Conservation (phyloP, 2,797 vertebrate species). For the Cuculus canorus region DNA sequence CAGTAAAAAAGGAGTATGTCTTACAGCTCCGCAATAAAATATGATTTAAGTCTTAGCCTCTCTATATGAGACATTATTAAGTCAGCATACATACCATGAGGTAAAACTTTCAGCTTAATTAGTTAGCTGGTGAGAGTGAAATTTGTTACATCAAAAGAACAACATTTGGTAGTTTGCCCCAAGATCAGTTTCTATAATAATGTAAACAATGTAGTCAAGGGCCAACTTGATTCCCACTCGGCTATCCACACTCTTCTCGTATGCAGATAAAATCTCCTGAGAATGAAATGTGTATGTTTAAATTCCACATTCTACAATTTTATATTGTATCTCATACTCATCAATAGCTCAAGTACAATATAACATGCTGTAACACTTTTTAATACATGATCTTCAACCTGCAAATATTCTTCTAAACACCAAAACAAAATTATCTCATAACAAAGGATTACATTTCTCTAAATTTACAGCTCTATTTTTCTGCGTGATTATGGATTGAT, state of each 20-base stretch:
- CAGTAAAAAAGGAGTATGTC: neutral
- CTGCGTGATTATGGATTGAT: neutral
- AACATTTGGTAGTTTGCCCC: neutral
- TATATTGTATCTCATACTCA: neutral
- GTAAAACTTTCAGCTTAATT: neutral
- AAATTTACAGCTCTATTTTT: neutral
- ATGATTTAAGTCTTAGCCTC: neutral
- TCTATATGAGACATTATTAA: neutral
- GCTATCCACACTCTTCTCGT: neutral
- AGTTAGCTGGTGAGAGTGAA: neutral
- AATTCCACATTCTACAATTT: neutral
- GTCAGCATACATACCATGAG: neutral
- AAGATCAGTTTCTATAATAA: neutral
- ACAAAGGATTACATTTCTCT: neutral
- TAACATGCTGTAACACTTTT: neutral
- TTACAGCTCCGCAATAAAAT: neutral
- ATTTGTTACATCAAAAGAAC: neutral
- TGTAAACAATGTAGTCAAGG: neutral
- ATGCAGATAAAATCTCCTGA: neutral
- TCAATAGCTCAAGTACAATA: neutral
- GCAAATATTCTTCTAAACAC: neutral
- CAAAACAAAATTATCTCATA: neutral
- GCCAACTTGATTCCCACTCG: neutral
- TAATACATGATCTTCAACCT: neutral
- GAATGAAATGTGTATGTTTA: neutral